These are phyloP conservation scores for Neotoma lepida DNA, from an alignment of 2,113 vertebrate genomes.

Conservation along the genomic window DNA sequence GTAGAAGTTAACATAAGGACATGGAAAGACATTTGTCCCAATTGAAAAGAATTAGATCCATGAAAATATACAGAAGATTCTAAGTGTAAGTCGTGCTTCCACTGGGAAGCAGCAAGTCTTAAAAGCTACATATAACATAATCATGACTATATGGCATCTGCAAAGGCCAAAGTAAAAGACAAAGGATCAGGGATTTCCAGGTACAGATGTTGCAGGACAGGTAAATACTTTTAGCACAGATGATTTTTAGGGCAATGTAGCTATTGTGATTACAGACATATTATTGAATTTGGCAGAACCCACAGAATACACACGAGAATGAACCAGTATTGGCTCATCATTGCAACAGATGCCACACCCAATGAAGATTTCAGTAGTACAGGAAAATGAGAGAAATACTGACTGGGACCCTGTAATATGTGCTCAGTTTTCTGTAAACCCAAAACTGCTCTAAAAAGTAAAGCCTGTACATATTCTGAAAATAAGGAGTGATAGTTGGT, in stretches of 20 bases:
- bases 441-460: neutral
- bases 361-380: neutral
- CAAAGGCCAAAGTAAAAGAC: neutral
- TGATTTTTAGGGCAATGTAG: neutral
- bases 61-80: neutral
- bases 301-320: neutral
- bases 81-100: no score
- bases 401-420: neutral
- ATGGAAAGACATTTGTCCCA: neutral
- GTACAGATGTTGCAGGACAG: no score
- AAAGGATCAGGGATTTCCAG: neutral
- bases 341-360: neutral
- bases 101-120: neutral
- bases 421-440: neutral
- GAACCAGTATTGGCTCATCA: neutral
- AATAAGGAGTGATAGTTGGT: neutral
- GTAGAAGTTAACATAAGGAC: rapidly evolving
- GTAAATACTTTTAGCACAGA: neutral
- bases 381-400: no score
- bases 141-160: neutral
- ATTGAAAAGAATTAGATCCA: neutral
- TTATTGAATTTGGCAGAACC: neutral
- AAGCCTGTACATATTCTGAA: neutral
- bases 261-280: neutral
- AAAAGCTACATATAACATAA: neutral